Percentiles rank a stretch among this genome's conserved stretches.
Evolutionary conservation across 2,113 vertebrate species (phyloP).

Genomic region (Cyphomyrus plagiostoma): DNA sequence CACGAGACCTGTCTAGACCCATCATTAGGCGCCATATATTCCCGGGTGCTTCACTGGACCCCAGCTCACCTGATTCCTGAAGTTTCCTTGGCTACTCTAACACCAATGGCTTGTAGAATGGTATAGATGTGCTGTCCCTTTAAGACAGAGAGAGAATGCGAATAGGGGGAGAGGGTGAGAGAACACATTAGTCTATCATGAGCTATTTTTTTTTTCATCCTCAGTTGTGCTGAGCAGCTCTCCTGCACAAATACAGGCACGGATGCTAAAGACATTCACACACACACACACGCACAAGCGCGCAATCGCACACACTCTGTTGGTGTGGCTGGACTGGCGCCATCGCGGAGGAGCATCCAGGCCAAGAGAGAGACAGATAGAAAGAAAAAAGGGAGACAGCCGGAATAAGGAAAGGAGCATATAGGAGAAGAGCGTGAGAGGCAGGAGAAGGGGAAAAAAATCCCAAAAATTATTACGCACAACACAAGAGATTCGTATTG

Average conservation of each 20-base stretch:
- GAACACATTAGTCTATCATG: slow-evolving; percentile 30
- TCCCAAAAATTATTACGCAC: not conserved
- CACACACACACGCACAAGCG: not conserved
- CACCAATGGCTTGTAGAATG: slow-evolving; percentile 7
- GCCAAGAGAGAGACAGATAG: slow-evolving; percentile 17
- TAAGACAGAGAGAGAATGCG: slow-evolving; percentile 18
- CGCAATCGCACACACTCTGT: not conserved
- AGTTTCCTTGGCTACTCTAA: slow-evolving; percentile 10
- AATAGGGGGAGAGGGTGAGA: not conserved
- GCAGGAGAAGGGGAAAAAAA: slow-evolving; percentile 6
- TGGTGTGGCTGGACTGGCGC: slow-evolving; percentile 19
- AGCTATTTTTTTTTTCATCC: slow-evolving; percentile 28
- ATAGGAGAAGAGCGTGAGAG: slow-evolving; percentile 7
- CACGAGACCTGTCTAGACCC: not conserved
- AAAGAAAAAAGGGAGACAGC: not conserved
- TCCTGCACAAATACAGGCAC: not conserved
- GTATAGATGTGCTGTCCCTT: slow-evolving; percentile 19
- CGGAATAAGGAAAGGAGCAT: slow-evolving; percentile 7
- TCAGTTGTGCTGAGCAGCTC: slow-evolving; percentile 24
- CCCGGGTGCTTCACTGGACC: not conserved
- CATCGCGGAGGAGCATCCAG: slow-evolving; percentile 40
- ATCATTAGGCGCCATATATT: not conserved
- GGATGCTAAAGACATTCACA: not conserved
- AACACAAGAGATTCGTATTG: slow-evolving; percentile 28
- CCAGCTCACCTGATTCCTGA: not conserved